Conservation (phyloP, 2,113 vertebrate species). For the Promerops cafer region DNA sequence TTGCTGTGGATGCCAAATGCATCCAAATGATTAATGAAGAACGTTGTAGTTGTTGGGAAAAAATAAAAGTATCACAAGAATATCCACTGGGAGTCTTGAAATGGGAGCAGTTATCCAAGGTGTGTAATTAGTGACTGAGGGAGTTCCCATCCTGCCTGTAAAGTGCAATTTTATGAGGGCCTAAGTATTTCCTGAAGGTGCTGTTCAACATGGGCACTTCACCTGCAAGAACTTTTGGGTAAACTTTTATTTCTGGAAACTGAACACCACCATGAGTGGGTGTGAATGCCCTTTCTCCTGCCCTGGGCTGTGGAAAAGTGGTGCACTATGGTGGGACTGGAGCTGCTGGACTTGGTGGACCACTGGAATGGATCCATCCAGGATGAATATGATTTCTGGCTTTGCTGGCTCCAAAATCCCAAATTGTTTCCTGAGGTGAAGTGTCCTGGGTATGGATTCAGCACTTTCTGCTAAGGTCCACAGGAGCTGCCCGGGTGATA, state of each 20-base stretch:
- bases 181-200: neutral
- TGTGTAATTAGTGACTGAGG: neutral
- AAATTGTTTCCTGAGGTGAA: neutral
- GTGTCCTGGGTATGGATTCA: neutral
- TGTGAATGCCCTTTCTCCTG: rapidly evolving
- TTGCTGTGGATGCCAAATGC: neutral
- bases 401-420: neutral
- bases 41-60: rapidly evolving
- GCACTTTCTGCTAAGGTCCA: neutral
- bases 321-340: rapidly evolving
- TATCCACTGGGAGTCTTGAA: neutral
- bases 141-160: neutral
- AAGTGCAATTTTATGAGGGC: neutral
- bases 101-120: neutral
- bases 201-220: neutral
- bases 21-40: neutral
- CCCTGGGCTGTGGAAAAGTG: neutral
- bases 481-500: neutral
- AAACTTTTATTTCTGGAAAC: neutral
- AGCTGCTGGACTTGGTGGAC: neutral
- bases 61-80: neutral
- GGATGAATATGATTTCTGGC: neutral
- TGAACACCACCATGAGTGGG: rapidly evolving
- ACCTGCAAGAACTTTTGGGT: neutral
- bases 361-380: no score